phyloP scores from a whole-genome alignment of 1,140 invertebrate species.

The Drosophila kepulauana region DNA sequence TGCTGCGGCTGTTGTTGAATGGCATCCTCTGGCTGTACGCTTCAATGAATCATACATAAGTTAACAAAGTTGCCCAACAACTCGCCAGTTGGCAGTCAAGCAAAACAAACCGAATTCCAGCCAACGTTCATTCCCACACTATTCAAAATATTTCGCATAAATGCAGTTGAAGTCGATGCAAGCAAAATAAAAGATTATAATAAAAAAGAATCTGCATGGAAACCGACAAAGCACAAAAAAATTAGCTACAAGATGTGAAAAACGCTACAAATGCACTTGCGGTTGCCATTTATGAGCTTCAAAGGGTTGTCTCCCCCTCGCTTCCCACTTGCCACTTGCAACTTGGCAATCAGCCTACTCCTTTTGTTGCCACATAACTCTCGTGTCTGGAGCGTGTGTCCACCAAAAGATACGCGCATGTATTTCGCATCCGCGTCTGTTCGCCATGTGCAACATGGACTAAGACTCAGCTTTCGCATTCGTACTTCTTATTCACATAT shows the following conservation, averaged over 20 bases:
- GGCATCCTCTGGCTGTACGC: slow-evolving; percentile 28
- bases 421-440: slow-evolving; percentile 57
- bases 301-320: slow-evolving; percentile 55
- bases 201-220: slow-evolving; percentile 43
- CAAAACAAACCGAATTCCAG: slow-evolving; percentile 41
- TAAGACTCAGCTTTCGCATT: not conserved
- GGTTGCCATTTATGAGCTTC: slow-evolving; percentile 76
- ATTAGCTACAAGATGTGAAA: slow-evolving; percentile 80
- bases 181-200: slow-evolving; percentile 34
- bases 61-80: slow-evolving; percentile 44
- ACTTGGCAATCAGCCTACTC: not conserved
- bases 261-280: slow-evolving; percentile 79
- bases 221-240: slow-evolving; percentile 74
- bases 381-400: slow-evolving; percentile 69
- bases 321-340: not conserved
- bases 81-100: slow-evolving; percentile 19
- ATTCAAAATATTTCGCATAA: slow-evolving; percentile 73
- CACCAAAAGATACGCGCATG: slow-evolving; percentile 41
- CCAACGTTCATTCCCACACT: slow-evolving; percentile 69
- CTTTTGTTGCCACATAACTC: slow-evolving; percentile 24
- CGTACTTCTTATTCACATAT: slow-evolving; percentile 46
- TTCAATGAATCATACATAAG: slow-evolving; percentile 39
- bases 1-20: not conserved
- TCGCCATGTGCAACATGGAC: slow-evolving; percentile 60
- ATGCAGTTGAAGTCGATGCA: slow-evolving; percentile 39